Conservation (phyloP, 2,888 invertebrate species). For the Salticus scenicus region DNA sequence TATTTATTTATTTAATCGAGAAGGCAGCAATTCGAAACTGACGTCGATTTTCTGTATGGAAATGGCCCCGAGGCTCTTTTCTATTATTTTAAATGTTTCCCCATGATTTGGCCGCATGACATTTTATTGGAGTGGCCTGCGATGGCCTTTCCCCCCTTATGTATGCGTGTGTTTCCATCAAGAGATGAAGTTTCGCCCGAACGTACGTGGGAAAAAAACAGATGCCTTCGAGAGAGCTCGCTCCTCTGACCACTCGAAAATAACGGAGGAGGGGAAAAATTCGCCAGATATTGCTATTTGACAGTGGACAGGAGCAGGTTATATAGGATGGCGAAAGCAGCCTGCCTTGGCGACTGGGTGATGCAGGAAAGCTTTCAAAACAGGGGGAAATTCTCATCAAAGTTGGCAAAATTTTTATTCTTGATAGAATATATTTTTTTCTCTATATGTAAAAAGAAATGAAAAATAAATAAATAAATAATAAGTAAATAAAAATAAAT, state of each 20-base stretch:
- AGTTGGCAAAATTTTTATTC: too few relatives aligned
- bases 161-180: constrained; percentile 63
- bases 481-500: too few relatives aligned
- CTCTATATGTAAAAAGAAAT: too few relatives aligned
- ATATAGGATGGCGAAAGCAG: constrained; percentile 16
- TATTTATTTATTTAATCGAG: constrained; percentile 66
- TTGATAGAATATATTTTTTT: too few relatives aligned
- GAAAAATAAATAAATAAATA: too few relatives aligned
- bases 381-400: too few relatives aligned
- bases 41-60: constrained; percentile 66
- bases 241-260: constrained; percentile 63
- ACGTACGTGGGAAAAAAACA: constrained; percentile 67
- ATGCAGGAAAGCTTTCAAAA: too few relatives aligned
- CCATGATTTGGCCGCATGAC: constrained; percentile 68
- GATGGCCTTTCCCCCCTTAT: constrained; percentile 54
- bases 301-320: constrained; percentile 43
- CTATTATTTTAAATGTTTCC: constrained; percentile 70
- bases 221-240: constrained; percentile 60
- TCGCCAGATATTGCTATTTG: constrained; percentile 68
- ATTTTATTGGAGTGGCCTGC: constrained; percentile 66
- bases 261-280: constrained; percentile 58
- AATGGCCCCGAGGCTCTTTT: constrained; percentile 57
- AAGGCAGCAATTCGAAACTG: constrained; percentile 46
- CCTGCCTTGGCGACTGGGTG: not conserved
- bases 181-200: constrained; percentile 64